Conservation (phyloP, 2,113 vertebrate species). For the Microtus richardsoni region DNA sequence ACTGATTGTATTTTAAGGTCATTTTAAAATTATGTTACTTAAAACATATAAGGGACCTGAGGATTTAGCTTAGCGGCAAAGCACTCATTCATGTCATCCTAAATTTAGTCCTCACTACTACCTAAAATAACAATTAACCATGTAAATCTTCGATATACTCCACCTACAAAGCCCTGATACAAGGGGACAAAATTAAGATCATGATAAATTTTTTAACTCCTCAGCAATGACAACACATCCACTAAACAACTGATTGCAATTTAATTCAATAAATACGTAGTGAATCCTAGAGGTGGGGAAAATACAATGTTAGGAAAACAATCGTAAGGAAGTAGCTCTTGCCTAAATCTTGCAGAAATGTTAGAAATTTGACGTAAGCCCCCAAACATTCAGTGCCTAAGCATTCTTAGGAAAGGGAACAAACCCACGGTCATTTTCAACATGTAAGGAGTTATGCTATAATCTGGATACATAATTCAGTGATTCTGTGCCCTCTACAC, state of each 20-base stretch:
- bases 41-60: too few relatives aligned
- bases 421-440: neutral
- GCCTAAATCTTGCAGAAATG: neutral
- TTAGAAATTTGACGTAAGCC: neutral
- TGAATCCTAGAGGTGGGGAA: neutral
- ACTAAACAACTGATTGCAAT: neutral
- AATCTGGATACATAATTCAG: neutral
- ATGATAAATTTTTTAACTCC: neutral
- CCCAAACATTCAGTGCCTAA: neutral
- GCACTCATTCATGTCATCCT: too few relatives aligned
- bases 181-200: neutral
- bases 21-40: too few relatives aligned
- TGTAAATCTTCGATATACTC: neutral
- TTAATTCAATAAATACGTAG: neutral
- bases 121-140: neutral
- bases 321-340: neutral
- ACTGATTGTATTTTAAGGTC: neutral
- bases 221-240: neutral
- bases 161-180: neutral
- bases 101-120: too few relatives aligned
- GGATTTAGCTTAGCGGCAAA: too few relatives aligned
- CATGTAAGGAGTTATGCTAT: neutral
- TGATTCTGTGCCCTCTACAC: neutral
- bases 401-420: neutral
- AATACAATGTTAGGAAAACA: neutral